A percentile compares a stretch with the other conserved stretches of the same genome.
These are phyloP conservation scores for Microhierax caerulescens DNA, from an alignment of 2,797 vertebrate species.

Conservation along the genomic window DNA sequence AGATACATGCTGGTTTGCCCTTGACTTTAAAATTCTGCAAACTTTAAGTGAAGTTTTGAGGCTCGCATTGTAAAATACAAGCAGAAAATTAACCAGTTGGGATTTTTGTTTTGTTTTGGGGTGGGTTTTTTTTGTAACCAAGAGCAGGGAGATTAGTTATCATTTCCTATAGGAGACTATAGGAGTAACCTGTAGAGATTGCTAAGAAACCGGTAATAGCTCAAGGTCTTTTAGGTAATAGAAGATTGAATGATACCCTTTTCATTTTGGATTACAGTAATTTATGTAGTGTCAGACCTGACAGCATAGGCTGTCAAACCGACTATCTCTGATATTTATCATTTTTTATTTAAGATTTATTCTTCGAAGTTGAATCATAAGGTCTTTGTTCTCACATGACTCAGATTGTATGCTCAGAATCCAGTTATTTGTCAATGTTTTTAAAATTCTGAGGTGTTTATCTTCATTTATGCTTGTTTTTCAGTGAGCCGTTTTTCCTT, in stretches of 20 bases:
- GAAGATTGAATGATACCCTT: slow-evolving; percentile 10
- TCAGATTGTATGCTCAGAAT: neutral
- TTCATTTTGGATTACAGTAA: slow-evolving; percentile 43
- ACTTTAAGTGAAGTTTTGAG: neutral
- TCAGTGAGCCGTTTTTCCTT: neutral
- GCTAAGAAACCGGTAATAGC: neutral
- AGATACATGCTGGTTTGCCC: neutral
- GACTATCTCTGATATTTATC: slow-evolving; percentile 5
- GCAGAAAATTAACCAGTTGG: neutral
- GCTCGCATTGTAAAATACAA: neutral
- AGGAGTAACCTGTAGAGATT: neutral
- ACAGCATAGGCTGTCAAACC: slow-evolving; percentile 14
- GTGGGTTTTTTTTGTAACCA: neutral
- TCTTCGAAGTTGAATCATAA: neutral
- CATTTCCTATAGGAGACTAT: neutral
- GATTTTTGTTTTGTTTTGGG: neutral
- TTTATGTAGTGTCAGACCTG: slow-evolving; percentile 16
- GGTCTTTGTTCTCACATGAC: neutral
- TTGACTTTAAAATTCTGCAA: neutral
- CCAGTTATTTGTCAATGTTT: neutral
- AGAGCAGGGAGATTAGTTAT: neutral
- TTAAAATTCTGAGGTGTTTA: neutral
- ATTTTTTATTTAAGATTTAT: slow-evolving; percentile 35
- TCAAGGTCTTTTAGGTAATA: neutral
- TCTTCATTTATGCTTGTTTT: neutral